Conservation (phyloP, 2,888 invertebrate genomes). For the Hermaeophaga mercurialis region DNA sequence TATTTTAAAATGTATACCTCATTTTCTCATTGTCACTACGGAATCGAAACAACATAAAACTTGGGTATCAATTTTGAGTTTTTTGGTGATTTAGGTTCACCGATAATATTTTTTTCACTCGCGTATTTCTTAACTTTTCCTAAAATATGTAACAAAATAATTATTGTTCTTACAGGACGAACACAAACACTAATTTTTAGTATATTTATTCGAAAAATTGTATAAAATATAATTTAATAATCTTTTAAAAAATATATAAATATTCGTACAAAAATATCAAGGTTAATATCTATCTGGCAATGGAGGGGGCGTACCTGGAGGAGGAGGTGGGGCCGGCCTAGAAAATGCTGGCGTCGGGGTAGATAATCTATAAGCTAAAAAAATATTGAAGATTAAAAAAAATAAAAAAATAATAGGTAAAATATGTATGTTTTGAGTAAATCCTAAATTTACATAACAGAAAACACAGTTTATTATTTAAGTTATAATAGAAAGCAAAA, state of each 20-base stretch:
- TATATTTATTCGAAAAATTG: constrained; percentile 5
- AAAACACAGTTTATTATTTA: too few relatives aligned
- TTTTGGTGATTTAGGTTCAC: constrained; percentile 4
- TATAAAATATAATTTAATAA: constrained; percentile 11
- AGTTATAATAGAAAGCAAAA: too few relatives aligned
- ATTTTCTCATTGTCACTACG: constrained; percentile 14
- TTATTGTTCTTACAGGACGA: not conserved
- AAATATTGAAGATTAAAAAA: not conserved
- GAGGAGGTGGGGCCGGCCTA: constrained; percentile 43
- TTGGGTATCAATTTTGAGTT: constrained; percentile 26
- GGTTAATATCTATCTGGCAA: constrained; percentile 31
- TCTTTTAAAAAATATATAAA: constrained; percentile 1
- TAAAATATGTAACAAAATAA: constrained; percentile 22
- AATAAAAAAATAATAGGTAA: too few relatives aligned
- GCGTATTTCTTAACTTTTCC: constrained; percentile 27
- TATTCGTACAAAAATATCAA: not conserved
- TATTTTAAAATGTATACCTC: not conserved
- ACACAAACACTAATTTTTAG: constrained; percentile 5
- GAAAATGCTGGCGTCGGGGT: constrained; percentile 37
- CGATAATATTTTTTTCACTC: constrained; percentile 31
- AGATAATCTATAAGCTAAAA: constrained; percentile 40
- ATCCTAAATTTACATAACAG: too few relatives aligned
- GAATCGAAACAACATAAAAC: constrained; percentile 30
- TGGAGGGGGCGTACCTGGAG: constrained; percentile 41
- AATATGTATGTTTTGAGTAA: too few relatives aligned